Evolutionary conservation across 2,888 invertebrate genomes (phyloP).

Genomic region (Pyrocoelia pectoralis): DNA sequence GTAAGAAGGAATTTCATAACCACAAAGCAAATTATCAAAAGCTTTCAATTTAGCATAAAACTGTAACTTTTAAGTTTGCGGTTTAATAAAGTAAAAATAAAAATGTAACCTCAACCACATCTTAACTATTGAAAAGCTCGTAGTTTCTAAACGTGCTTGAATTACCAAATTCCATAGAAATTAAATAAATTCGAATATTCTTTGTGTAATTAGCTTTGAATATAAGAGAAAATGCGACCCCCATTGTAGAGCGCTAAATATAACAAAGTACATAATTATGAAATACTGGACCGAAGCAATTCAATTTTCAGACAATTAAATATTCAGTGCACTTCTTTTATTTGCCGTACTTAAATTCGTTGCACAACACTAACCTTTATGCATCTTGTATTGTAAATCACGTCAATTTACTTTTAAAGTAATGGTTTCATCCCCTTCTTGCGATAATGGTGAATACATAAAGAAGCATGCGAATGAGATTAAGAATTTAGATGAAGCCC

Average conservation of each 20-base stretch:
- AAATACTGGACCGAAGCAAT: slow-evolving; percentile 34
- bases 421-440: not conserved
- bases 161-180: too few relatives aligned
- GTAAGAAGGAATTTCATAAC: too few relatives aligned
- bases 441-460: not conserved
- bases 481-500: not conserved
- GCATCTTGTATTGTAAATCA: slow-evolving; percentile 25
- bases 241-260: not conserved
- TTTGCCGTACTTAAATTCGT: slow-evolving; percentile 26
- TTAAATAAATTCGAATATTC: not conserved
- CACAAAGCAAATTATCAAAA: too few relatives aligned
- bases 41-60: too few relatives aligned
- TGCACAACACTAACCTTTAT: slow-evolving; percentile 18
- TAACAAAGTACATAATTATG: slow-evolving; percentile 20
- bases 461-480: not conserved
- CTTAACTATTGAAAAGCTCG: too few relatives aligned
- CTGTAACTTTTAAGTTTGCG: not conserved
- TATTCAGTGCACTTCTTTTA: slow-evolving; percentile 38
- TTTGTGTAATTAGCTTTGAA: not conserved
- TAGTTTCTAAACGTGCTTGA: too few relatives aligned
- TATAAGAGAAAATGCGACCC: not conserved
- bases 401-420: not conserved
- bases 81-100: slow-evolving; percentile 1
- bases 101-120: not conserved
- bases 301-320: slow-evolving; percentile 41